Base-by-base conservation (phyloP, 2,888 invertebrate genomes). In the Hipparchia semele region DNA sequence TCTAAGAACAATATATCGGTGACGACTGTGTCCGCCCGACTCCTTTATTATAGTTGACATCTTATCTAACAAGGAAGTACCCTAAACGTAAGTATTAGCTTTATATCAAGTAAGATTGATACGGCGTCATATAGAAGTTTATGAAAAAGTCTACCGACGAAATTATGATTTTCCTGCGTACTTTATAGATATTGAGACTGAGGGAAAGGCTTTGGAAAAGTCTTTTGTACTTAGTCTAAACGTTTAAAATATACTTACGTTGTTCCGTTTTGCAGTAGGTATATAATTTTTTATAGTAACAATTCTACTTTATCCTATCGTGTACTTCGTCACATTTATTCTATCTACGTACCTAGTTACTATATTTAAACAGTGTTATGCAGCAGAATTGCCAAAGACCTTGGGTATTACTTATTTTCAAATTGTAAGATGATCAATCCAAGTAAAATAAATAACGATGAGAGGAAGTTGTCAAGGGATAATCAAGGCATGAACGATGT, bases 401-500 rank as follows among this genome's bases (percentile, higher is more conserved):
- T 13, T 56, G 56, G 56, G 56, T 13, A 8, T 23, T 58, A 13
- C 13, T 23, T 13, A 8, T 23, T 58, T 23, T 9, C 58, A 58
- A 46, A 62, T 62, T 46, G 13, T 12, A 53, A 33, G 33, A 33
- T 45, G 67, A 60, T 68, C 61, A 69, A 69, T 69, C 39, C 61
- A 61, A 69, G 69, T 61, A 61, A 69, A 61, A 61, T 60, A 76
- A 76, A 75, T 78, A 71, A 77, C 70, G 80, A 83, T 85, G 82
- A 90, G 87, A 91, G 91, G 90, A 91, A 86, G 88, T 88, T 89
- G 90, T 88, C 84, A 84, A 82, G 84, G 89, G 88, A 88, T 90
- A 88, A 91, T 89, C 89, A 87, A 89, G 86, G 80, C 87, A 89
- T 91, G 86, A 92, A 90, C 84, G 89, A 90, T 90, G 90, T 88